Conservation (phyloP, 2,888 invertebrate genomes). For the Zygothrica quintamaculata region DNA sequence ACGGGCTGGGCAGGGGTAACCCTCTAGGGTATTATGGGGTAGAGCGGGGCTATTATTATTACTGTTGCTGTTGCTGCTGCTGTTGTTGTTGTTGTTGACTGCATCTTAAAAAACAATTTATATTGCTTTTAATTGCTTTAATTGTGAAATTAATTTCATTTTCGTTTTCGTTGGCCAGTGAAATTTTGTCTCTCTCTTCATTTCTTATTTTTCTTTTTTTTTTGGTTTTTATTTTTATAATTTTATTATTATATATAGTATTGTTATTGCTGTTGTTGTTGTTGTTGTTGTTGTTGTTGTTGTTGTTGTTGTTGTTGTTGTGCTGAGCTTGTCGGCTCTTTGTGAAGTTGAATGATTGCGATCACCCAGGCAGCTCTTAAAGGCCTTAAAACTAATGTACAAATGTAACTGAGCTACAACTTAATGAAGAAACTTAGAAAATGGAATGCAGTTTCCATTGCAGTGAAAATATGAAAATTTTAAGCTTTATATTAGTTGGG, state of each 20-base stretch:
- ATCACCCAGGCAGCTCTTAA: constrained; percentile 47
- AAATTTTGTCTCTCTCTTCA: constrained; percentile 47
- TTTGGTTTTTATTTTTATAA: constrained; percentile 2
- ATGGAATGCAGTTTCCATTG: constrained; percentile 12
- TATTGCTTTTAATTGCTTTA: constrained; percentile 77
- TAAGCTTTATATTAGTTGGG: background rate
- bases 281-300: background rate
- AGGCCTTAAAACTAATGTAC: constrained; percentile 24
- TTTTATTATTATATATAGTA: background rate
- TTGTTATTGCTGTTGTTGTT: background rate
- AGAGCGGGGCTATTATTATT: background rate
- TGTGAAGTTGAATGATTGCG: constrained; percentile 46
- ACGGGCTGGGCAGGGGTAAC: constrained; percentile 32
- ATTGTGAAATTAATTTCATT: constrained; percentile 80
- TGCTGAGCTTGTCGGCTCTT: constrained; percentile 33
- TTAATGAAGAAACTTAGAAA: constrained; percentile 21
- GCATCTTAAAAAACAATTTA: constrained; percentile 69
- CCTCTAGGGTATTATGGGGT: background rate
- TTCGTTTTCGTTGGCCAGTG: constrained; percentile 74
- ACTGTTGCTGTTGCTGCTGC: no score
- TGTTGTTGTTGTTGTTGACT: constrained; percentile 41
- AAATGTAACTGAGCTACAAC: background rate
- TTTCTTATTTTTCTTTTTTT: background rate
- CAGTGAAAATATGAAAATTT: constrained; percentile 2
- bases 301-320: constrained; percentile 2